phyloP scores from a whole-genome alignment of 2,113 vertebrate genomes.

The Chelonoidis abingdonii region DNA sequence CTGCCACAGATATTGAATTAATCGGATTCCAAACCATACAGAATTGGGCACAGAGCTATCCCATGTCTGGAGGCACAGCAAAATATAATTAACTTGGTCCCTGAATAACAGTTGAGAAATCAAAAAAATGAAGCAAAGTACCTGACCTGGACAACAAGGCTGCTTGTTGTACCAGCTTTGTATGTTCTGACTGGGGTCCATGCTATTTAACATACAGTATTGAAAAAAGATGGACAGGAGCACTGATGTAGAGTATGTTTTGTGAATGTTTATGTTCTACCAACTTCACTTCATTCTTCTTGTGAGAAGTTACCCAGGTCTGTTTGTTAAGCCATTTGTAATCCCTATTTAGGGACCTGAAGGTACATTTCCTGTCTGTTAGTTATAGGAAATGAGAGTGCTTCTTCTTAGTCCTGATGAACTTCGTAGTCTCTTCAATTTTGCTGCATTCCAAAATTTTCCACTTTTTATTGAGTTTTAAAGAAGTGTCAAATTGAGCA shows the following conservation, averaged over 20 bases:
- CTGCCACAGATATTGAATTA: not conserved
- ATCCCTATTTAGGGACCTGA: not conserved
- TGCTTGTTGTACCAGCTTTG: not conserved
- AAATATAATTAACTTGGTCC: not conserved
- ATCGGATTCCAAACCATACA: not conserved
- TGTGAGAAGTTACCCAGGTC: not conserved
- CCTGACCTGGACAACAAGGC: not conserved
- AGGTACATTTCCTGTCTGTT: not conserved
- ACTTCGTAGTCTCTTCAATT: not conserved
- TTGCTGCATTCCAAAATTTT: not conserved
- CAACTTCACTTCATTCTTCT: not conserved
- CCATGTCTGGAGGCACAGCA: not conserved
- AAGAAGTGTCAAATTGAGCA: not conserved
- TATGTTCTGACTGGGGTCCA: not conserved
- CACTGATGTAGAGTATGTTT: not conserved
- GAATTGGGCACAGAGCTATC: not conserved
- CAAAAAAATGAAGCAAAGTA: too few relatives aligned
- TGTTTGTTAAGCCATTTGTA: not conserved
- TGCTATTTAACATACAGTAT: not conserved
- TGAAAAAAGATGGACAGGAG: not conserved
- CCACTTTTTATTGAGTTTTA: not conserved
- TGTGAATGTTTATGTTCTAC: not conserved
- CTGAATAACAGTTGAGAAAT: not conserved
- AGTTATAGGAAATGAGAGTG: not conserved
- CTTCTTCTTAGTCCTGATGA: not conserved